Evolutionary conservation across 2,888 invertebrate genomes (phyloP).

Genomic region (Aspidapion aeneum): DNA sequence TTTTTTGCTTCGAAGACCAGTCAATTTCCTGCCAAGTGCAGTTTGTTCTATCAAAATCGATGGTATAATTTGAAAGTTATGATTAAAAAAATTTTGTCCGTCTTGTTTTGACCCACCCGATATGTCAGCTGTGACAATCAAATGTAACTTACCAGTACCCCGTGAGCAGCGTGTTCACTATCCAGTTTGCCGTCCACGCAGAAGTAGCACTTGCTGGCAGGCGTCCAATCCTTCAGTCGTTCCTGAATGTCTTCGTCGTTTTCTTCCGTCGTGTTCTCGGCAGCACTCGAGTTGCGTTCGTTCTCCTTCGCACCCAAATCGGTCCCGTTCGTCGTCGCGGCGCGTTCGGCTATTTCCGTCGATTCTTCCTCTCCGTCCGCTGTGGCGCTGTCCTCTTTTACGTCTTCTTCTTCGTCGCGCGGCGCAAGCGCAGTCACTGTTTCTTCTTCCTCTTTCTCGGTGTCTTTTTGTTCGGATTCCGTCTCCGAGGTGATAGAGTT

Average conservation of each 20-base stretch:
- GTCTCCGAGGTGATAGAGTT: background rate
- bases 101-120: no score
- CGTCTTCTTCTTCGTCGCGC: slow-evolving; percentile 22
- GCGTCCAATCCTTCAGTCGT: slow-evolving; percentile 68
- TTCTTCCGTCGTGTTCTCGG: slow-evolving; percentile 32
- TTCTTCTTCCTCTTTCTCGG: background rate
- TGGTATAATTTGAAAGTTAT: no score
- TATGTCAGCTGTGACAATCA: no score
- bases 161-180: slow-evolving; percentile 53
- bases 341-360: slow-evolving; percentile 4
- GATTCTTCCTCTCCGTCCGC: slow-evolving; percentile 6
- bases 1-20: no score
- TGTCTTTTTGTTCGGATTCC: background rate
- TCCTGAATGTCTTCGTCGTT: slow-evolving; percentile 34
- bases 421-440: slow-evolving; percentile 6
- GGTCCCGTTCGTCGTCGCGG: slow-evolving; percentile 14
- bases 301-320: slow-evolving; percentile 24
- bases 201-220: slow-evolving; percentile 76
- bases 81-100: no score
- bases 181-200: slow-evolving; percentile 72
- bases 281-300: slow-evolving; percentile 30
- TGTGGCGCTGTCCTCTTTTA: no score
- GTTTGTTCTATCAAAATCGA: no score
- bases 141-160: slow-evolving; percentile 53
- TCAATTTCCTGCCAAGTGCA: no score